phyloP scores from a whole-genome alignment of 2,888 invertebrate genomes.

The Malachius bipustulatus region DNA sequence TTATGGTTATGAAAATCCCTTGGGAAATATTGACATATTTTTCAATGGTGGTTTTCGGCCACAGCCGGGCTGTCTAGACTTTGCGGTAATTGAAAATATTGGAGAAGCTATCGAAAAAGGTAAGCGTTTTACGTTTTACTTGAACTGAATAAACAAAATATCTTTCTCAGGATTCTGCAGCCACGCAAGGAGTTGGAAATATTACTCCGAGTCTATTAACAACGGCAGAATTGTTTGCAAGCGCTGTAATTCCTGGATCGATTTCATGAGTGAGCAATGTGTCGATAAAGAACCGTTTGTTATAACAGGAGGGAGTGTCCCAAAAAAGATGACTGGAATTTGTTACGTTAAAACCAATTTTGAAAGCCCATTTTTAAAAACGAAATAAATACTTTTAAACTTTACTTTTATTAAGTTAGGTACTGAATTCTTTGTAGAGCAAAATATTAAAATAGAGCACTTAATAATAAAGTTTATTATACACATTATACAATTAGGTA shows the following conservation, averaged over 20 bases:
- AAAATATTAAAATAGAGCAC: too few relatives aligned
- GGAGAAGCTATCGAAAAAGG: constrained; percentile 22
- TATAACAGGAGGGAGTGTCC: constrained; percentile 19
- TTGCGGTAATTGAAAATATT: constrained; percentile 10
- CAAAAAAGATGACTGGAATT: constrained; percentile 18
- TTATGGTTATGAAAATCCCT: constrained; percentile 37
- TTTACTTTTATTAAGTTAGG: too few relatives aligned
- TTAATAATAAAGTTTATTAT: too few relatives aligned
- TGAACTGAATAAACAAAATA: constrained; percentile 1
- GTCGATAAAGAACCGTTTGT: constrained; percentile 11
- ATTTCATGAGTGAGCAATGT: constrained; percentile 13
- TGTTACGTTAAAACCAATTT: constrained; percentile 18
- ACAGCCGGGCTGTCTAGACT: constrained; percentile 42
- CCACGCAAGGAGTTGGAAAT: constrained; percentile 21
- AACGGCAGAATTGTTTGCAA: constrained; percentile 19
- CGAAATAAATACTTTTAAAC: too few relatives aligned
- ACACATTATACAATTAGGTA: too few relatives aligned
- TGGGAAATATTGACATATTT: constrained; percentile 47
- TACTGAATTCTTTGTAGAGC: too few relatives aligned
- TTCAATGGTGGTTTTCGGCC: constrained; percentile 43
- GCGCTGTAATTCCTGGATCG: constrained; percentile 16
- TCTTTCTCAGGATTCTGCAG: constrained; percentile 23
- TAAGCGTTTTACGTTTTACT: constrained; percentile 15
- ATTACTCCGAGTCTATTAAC: constrained; percentile 23
- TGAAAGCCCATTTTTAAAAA: too few relatives aligned